Evolutionary conservation across 2,888 invertebrate species (phyloP).

Genomic region (Ptychoptera albimana): DNA sequence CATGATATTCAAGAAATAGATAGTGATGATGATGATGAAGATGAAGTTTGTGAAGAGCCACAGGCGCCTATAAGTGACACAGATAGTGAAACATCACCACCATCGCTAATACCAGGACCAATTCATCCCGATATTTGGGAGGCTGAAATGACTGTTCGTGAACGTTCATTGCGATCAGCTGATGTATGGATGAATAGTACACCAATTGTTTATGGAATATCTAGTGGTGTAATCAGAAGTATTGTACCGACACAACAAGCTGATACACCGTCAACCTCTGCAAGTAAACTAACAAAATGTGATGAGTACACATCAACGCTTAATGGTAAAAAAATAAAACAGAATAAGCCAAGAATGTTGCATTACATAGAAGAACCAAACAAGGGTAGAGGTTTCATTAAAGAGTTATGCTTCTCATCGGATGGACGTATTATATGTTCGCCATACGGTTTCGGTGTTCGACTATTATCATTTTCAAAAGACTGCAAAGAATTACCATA

Average conservation of each 20-base stretch:
- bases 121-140: slow-evolving; percentile 29
- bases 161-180: slow-evolving; percentile 21
- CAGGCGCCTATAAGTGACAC: background rate
- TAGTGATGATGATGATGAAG: slow-evolving; percentile 28
- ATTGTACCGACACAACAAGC: background rate
- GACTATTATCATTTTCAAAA: slow-evolving; percentile 66
- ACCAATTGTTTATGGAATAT: slow-evolving; percentile 29
- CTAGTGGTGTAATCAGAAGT: slow-evolving; percentile 19
- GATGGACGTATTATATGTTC: slow-evolving; percentile 85
- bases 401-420: slow-evolving; percentile 79
- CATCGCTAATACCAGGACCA: slow-evolving; percentile 1
- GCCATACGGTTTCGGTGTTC: slow-evolving; percentile 71
- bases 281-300: slow-evolving; percentile 13
- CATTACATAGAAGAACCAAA: slow-evolving; percentile 77
- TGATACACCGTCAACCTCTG: background rate
- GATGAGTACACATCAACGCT: slow-evolving; percentile 13
- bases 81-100: background rate
- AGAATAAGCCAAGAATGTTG: slow-evolving; percentile 59
- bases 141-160: slow-evolving; percentile 28
- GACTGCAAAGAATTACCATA: slow-evolving; percentile 64
- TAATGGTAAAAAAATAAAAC: slow-evolving; percentile 14
- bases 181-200: slow-evolving; percentile 22
- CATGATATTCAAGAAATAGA: slow-evolving; percentile 73
- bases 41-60: too few species aligned
- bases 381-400: slow-evolving; percentile 80